These are phyloP conservation scores for Gymnothorax reevesii DNA, from an alignment of 2,797 vertebrate species.

Conservation along the genomic window DNA sequence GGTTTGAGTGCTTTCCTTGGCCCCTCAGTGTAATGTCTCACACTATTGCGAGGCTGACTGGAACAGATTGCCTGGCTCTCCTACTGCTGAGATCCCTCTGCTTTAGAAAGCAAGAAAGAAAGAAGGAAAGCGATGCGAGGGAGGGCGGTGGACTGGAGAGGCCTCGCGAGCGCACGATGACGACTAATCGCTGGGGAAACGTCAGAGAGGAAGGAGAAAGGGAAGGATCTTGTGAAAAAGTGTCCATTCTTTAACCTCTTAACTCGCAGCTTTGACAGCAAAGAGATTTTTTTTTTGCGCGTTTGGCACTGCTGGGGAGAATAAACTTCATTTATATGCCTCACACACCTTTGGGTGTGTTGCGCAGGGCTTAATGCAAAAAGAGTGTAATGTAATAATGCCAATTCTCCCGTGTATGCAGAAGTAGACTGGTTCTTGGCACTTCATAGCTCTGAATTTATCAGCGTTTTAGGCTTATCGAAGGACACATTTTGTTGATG, in stretches of 20 bases:
- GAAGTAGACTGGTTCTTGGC: neutral
- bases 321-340: slow-evolving; percentile 8
- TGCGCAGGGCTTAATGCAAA: neutral
- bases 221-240: neutral
- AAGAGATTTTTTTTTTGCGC: neutral
- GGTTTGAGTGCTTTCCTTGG: slow-evolving; percentile 12
- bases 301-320: neutral
- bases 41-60: neutral
- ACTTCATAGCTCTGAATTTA: neutral
- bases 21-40: neutral
- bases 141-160: neutral
- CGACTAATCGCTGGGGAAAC: neutral
- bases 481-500: neutral
- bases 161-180: neutral
- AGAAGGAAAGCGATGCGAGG: neutral
- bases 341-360: neutral
- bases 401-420: neutral
- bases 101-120: neutral
- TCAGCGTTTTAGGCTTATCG: neutral
- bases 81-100: neutral
- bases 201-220: slow-evolving; percentile 6
- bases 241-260: slow-evolving; percentile 6
- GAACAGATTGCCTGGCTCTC: slow-evolving; percentile 15
- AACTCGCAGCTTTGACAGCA: slow-evolving; percentile 10
- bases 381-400: neutral